Percentiles rank a stretch among this genome's conserved stretches.
Evolutionary conservation across 2,797 vertebrate species (phyloP).

Genomic region (Acanthurus lineatus): DNA sequence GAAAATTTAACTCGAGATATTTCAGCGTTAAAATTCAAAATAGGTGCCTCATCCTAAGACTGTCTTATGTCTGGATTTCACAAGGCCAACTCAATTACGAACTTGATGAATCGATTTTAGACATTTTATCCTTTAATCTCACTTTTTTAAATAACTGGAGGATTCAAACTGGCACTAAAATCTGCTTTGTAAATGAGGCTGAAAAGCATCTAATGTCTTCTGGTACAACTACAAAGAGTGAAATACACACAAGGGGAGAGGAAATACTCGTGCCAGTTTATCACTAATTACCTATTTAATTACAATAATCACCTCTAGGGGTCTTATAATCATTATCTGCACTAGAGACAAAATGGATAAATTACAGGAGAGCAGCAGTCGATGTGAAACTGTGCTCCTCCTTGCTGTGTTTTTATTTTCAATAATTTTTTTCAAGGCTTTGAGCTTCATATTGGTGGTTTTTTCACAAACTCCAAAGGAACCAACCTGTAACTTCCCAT

Average conservation of each 20-base stretch:
- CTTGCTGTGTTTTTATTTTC: not conserved
- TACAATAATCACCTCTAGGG: constrained; percentile 22
- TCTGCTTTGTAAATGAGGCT: constrained; percentile 22
- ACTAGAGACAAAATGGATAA: constrained; percentile 13
- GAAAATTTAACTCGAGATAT: not conserved
- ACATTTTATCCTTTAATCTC: constrained; percentile 32
- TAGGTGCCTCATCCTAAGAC: not conserved
- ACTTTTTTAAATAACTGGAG: constrained; percentile 21
- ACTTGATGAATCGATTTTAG: not conserved
- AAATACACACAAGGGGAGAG: constrained; percentile 27
- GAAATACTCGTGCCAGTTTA: constrained; percentile 21
- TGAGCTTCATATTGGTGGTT: not conserved
- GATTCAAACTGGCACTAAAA: constrained; percentile 14
- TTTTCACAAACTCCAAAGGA: not conserved
- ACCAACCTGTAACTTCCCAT: not conserved
- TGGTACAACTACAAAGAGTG: constrained; percentile 6
- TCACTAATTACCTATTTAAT: constrained; percentile 44
- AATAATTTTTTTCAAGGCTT: not conserved
- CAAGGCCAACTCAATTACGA: constrained; percentile 8
- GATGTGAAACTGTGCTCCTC: not conserved
- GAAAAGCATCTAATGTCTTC: no score
- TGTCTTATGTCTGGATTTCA: constrained; percentile 2
- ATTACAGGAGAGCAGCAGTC: not conserved
- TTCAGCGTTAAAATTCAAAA: constrained; percentile 25
- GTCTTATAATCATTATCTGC: constrained; percentile 26